Evolutionary conservation across 92 coral and sea anemone species (phyloP), one percentile per base, ranked within the genome.

Genomic region (Desmophyllum pertusum): DNA sequence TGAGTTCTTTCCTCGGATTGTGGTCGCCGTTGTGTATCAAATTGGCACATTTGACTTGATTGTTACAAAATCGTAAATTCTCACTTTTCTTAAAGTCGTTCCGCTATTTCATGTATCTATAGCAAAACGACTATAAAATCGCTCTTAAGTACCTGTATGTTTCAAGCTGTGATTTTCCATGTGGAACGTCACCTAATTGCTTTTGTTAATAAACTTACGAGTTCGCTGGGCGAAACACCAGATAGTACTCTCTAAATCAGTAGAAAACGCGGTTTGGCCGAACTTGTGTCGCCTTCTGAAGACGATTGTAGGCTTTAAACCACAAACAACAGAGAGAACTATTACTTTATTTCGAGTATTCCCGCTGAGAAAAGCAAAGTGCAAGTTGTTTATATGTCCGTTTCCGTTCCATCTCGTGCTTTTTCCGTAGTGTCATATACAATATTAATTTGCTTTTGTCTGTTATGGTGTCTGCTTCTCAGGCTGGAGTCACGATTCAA

Each of bases 401-500:
- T 27, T 57, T 55, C 25, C 17, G 41, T 19, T 61, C 70, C 61
- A 71, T 82, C 79, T 73, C 86, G 79, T 72, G 86, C 78, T 55
- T 82, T 72, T 70, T 82, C 33, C 70, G 38, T 71, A 27, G 71
- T 57, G 33, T n/a, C n/a, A n/a, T 73, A 71, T 73, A 63, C 86
- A 82, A 82, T 82, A 82, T 82, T 82, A 55, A 82, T 82, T 53
- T 72, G 79, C 72, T 82, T 82, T 72, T 48, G 71, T 53, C 70
- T 39, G 33, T 79, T n/a, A n/a, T 38, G 79, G 86, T 82, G 86
- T 73, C 79, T 82, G 79, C 42, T 31, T 71, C 41, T 14, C 38
- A 46, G 70, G 78, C 43, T 79, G 43, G 23, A 41, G 40, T 59
- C 71, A 31, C 42, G 86, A 72, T 55, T 82, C 41, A 69, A 41